Conservation (phyloP, 2,113 vertebrate genomes). For the Spheniscus mendiculus region DNA sequence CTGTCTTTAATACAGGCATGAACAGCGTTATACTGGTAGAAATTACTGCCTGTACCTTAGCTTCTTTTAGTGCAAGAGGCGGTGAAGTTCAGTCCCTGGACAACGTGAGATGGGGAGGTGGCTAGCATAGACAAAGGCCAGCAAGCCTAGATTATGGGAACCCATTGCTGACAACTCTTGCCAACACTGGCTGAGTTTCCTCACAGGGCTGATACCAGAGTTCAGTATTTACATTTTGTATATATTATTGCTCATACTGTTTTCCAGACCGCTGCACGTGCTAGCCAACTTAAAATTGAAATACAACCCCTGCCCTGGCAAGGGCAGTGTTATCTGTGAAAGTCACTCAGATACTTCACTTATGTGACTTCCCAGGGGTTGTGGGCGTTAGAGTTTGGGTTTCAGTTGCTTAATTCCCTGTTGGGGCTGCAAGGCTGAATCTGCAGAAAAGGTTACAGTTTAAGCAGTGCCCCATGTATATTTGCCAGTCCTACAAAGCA, state of each 20-base stretch:
- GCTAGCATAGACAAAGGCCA: neutral
- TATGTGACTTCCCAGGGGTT: conserved; percentile 5
- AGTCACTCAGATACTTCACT: neutral
- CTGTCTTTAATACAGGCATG: neutral
- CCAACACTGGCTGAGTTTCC: neutral
- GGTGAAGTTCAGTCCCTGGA: neutral
- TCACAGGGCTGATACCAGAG: neutral
- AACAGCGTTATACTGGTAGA: neutral
- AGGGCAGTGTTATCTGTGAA: neutral
- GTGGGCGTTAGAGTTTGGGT: conserved; percentile 53
- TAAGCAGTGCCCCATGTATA: neutral
- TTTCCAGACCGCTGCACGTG: neutral
- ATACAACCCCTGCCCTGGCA: neutral
- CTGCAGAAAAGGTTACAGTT: conserved; percentile 48
- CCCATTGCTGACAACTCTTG: neutral
- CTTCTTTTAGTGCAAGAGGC: neutral
- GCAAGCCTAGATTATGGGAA: neutral
- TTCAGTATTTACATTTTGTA: neutral
- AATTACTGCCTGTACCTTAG: neutral
- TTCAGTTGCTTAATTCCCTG: conserved; percentile 28
- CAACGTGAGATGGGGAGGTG: neutral
- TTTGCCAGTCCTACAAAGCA: neutral
- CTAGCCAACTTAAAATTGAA: neutral
- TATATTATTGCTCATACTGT: neutral
- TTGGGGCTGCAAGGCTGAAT: conserved; percentile 4